Conservation (phyloP, 2,888 invertebrate species). For the Leptinotarsa tumamoca region DNA sequence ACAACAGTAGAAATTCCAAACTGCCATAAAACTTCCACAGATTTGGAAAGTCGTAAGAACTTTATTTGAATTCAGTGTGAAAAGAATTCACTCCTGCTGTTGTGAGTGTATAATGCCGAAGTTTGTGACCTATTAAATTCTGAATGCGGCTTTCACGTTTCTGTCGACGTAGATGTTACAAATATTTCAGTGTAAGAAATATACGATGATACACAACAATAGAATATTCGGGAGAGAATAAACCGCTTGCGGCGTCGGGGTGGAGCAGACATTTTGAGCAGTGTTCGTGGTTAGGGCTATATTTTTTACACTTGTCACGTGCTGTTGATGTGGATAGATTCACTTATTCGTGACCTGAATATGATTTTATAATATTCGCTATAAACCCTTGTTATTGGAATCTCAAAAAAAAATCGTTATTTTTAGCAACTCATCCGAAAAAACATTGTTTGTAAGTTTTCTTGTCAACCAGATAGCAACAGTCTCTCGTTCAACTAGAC, state of each 20-base stretch:
- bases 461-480: too few relatives aligned
- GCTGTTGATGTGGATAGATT: not conserved
- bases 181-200: conserved; percentile 50
- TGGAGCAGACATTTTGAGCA: not conserved
- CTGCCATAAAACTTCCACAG: conserved; percentile 41
- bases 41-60: conserved; percentile 44
- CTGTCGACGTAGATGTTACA: conserved; percentile 43
- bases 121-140: conserved; percentile 54
- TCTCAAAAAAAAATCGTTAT: too few relatives aligned
- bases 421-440: too few relatives aligned
- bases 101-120: conserved; percentile 38
- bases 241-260: conserved; percentile 4
- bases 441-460: too few relatives aligned
- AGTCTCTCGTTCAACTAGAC: too few relatives aligned
- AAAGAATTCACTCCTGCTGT: conserved; percentile 40
- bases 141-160: conserved; percentile 44
- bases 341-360: too few relatives aligned
- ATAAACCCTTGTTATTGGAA: too few relatives aligned
- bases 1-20: not conserved
- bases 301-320: not conserved
- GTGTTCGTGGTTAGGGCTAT: not conserved
- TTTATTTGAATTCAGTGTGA: conserved; percentile 40
- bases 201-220: conserved; percentile 50
- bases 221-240: conserved; percentile 16
- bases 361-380: not conserved